Percentiles rank a stretch among this genome's conserved stretches.
These are phyloP conservation scores for Dasyurus viverrinus DNA, from an alignment of 2,113 vertebrate genomes.

Conservation along the genomic window DNA sequence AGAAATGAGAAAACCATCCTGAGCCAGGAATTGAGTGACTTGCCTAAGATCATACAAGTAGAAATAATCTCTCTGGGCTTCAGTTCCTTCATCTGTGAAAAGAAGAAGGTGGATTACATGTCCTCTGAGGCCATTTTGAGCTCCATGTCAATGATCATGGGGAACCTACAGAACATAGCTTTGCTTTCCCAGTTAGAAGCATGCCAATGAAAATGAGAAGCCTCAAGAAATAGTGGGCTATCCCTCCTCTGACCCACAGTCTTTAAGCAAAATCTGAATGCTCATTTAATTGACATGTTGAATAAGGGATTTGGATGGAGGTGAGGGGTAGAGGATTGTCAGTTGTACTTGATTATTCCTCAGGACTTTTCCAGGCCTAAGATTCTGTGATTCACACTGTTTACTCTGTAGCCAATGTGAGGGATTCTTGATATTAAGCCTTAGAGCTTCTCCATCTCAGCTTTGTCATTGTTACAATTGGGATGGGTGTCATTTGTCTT, in stretches of 20 bases:
- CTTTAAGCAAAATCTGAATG: not conserved
- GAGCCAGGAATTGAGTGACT: not conserved
- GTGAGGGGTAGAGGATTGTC: not conserved
- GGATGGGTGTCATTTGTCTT: not conserved
- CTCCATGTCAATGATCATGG: not conserved
- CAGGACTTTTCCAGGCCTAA: not conserved
- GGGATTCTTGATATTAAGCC: not conserved
- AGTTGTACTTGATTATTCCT: not conserved
- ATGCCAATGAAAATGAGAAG: not conserved
- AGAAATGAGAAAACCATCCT: not conserved
- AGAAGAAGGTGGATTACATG: not conserved
- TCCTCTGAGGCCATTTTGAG: not conserved
- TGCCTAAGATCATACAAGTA: not conserved
- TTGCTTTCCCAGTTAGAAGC: not conserved
- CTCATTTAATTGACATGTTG: not conserved
- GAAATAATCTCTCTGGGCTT: not conserved
- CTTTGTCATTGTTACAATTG: not conserved
- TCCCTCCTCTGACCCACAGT: not conserved
- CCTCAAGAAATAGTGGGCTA: not conserved
- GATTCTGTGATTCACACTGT: not conserved
- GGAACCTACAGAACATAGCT: not conserved
- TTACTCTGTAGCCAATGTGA: not conserved
- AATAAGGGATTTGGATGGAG: not conserved
- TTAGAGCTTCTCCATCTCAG: not conserved
- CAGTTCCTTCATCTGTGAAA: not conserved